A percentile compares a stretch with the other conserved stretches of the same genome.
phyloP scores from a whole-genome alignment of 2,113 vertebrate genomes.

The Dasypus novemcinctus region DNA sequence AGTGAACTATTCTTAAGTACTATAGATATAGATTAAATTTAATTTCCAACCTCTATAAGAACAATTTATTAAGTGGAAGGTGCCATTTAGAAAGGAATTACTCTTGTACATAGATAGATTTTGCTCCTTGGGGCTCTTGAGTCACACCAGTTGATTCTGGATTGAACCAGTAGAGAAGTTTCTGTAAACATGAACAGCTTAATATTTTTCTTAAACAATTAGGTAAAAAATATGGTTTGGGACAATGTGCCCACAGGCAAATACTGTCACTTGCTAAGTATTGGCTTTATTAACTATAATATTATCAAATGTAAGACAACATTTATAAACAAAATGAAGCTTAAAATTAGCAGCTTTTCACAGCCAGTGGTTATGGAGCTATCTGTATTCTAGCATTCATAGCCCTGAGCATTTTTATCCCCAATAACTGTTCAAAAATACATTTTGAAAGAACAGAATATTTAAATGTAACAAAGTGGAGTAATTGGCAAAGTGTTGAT shows the following conservation, averaged over 20 bases:
- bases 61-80: conserved; percentile 39
- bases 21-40: conserved; percentile 51
- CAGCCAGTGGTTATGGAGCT: not conserved
- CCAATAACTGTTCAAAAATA: not conserved
- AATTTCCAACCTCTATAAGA: conserved; percentile 34
- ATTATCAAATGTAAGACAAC: not conserved
- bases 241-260: not conserved
- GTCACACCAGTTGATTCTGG: not conserved
- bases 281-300: not conserved
- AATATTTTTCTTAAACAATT: not conserved
- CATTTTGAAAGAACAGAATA: not conserved
- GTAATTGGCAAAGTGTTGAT: not conserved
- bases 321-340: not conserved
- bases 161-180: conserved; percentile 6
- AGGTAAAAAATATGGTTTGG: not conserved
- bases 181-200: not conserved
- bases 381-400: not conserved
- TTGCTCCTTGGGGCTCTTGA: not conserved
- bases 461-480: not conserved
- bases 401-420: not conserved
- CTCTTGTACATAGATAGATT: not conserved
- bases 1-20: conserved; percentile 43
- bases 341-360: not conserved
- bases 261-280: not conserved
- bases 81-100: conserved; percentile 22